Base-by-base conservation (phyloP, 92 coral and sea anemone species). In the Umimayanthus kanabou region DNA sequence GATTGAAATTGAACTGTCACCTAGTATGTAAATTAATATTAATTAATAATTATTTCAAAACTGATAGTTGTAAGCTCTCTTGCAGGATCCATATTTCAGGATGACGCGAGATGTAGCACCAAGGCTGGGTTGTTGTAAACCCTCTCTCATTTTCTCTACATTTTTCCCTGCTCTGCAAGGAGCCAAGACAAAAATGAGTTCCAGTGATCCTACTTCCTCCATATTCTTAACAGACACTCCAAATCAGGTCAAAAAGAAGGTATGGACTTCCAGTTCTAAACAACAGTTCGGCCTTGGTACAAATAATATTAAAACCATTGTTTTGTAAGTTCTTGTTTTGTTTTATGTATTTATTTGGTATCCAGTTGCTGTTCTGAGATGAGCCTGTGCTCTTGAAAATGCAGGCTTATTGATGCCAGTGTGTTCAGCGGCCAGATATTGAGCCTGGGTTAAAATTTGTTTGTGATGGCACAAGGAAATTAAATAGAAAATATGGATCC, bases 81-180 rank as follows among this genome's bases (percentile, higher is more conserved):
- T 47, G 45, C 81, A 97, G 99, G 99, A 97, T 90, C 99, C 99
- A 7, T 97, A 97, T 86, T 97, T 97, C 83, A 92, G 99, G 66
- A 92, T 97, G 95, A 97, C 99, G 14, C 89, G 99, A 73, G 99
- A 97, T 89, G 99, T 95, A 2, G 99, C 99, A 39, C 99, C 99
- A 85, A 91, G 99, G 61, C 84, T 97, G 58, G 99, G 99, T 9
- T 97, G 93, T 64, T 94, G 90, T 71, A 97, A 97, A 81, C 99
- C 99, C 20, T 97, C 99, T 39, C 92, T 97, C 47, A 94, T 97
- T 73, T 94, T 95, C 81, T 97, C 99, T 25, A 95, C 99, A 15
- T 97, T 97, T 95, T 97, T 97, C 77, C 99, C 99, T 45, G 99
- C 99, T 39, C 92, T 97, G 30, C 99, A 97, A 94, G 99, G 99